These are phyloP conservation scores for Drosophila yooni DNA, from an alignment of 2,888 invertebrate species.

Conservation along the genomic window DNA sequence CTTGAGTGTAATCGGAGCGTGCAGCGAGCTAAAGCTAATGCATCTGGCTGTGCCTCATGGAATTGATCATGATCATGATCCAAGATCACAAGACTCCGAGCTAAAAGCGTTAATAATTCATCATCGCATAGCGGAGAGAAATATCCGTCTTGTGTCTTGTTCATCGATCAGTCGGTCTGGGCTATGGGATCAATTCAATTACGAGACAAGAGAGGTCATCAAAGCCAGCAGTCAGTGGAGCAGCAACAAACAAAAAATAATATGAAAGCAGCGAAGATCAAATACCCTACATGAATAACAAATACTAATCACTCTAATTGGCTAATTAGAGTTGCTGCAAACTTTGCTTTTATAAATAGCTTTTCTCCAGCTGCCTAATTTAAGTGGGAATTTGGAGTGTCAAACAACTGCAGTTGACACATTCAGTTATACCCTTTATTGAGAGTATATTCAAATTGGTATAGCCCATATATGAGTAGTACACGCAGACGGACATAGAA, in stretches of 20 bases:
- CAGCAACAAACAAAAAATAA: background rate
- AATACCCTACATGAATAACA: slow-evolving; percentile 20
- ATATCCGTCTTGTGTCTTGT: slow-evolving; percentile 32
- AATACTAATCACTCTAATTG: background rate
- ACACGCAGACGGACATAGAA: background rate
- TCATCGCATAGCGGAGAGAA: slow-evolving; percentile 38
- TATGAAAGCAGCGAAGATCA: background rate
- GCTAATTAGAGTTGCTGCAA: background rate
- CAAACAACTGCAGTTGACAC: background rate
- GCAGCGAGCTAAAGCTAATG: slow-evolving; percentile 36
- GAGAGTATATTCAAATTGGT: background rate
- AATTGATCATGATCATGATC: slow-evolving; percentile 33
- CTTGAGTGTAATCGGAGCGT: slow-evolving; percentile 52
- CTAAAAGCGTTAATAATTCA: slow-evolving; percentile 57
- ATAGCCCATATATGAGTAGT: background rate
- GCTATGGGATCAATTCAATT: slow-evolving; percentile 46
- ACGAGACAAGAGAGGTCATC: slow-evolving; percentile 45
- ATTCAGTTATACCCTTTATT: background rate
- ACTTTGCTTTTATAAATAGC: background rate
- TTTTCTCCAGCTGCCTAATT: background rate
- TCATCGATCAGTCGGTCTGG: slow-evolving; percentile 15
- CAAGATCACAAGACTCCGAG: slow-evolving; percentile 24
- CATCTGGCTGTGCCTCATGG: slow-evolving; percentile 53
- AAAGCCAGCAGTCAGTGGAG: slow-evolving; percentile 22
- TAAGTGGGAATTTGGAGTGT: background rate